Evolutionary conservation across 2,797 vertebrate genomes (phyloP), one percentile per base, ranked within the genome.

Genomic region (Galagoides demidoff): DNA sequence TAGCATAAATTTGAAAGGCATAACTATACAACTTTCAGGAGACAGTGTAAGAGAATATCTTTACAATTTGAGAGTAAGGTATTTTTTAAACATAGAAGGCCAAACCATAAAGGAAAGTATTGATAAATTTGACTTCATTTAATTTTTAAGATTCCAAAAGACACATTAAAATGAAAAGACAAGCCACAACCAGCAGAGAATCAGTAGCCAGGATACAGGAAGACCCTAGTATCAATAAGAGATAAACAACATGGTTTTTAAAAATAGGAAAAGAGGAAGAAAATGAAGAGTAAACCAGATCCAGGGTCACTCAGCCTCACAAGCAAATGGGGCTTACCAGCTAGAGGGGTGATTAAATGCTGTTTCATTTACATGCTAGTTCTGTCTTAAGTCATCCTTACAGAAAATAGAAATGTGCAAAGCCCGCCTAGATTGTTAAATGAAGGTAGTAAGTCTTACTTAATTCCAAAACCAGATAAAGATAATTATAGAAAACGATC

Each of bases 361-460:
- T 49, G 0, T 14, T 55, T 4, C 17, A 0, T 5, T 45, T 22
- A 0, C 2, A 0, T n/a, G 0, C 59, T 25, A 4, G 2, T 29
- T 64, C n/a, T 78, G 2, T 12, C 71, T 70, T 29, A 23, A 29
- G 63, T 39, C 17, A 45, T 39, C 22, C 59, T 23, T 39, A 19
- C 7, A 70, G 59, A 49, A 82, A 49, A 43, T 7, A 78, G 74
- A 74, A 76, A 66, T 7, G 8, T 19, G 9, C 49, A 52, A 34
- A 79, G 49, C 13, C 52, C 27, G 6, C 81, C 70, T 7, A 17
- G 14, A 22, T 90, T 37, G 25, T 78, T 73, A 31, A 16, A 39
- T 68, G 31, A 52, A 49, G 34, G 37, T 25, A 9, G 0, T 79
- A 37, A 85, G 27, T 64, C 55, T 57, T 25, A 22, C 55, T 57